These are phyloP conservation scores for Nicator chloris DNA, from an alignment of 2,113 vertebrate genomes.

Conservation along the genomic window DNA sequence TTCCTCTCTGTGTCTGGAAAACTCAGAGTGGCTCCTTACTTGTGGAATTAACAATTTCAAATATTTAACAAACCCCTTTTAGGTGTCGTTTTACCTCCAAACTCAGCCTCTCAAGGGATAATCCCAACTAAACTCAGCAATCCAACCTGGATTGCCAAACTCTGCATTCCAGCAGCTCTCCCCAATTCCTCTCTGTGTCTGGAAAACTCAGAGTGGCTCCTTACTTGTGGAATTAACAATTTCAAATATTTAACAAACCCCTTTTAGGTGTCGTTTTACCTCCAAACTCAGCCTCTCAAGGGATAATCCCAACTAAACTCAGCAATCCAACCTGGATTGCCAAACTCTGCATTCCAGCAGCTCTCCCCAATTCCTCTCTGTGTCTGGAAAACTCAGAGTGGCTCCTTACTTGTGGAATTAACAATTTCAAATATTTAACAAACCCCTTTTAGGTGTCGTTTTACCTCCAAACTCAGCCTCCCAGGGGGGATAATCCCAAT, in stretches of 20 bases:
- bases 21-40: background rate
- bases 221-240: rapidly evolving
- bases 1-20: background rate
- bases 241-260: no score
- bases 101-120: no score
- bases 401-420: background rate
- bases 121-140: no score
- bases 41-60: rapidly evolving
- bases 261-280: no score
- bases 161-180: background rate
- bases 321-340: background rate
- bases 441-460: background rate
- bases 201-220: background rate
- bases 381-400: background rate
- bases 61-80: no score
- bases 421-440: rapidly evolving
- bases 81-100: no score
- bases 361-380: background rate
- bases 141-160: background rate
- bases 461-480: background rate
- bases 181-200: background rate
- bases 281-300: no score
- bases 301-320: no score
- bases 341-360: background rate
- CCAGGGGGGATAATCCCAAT: background rate